phyloP scores from a whole-genome alignment of 2,113 vertebrate genomes.

The Climacteris rufus region DNA sequence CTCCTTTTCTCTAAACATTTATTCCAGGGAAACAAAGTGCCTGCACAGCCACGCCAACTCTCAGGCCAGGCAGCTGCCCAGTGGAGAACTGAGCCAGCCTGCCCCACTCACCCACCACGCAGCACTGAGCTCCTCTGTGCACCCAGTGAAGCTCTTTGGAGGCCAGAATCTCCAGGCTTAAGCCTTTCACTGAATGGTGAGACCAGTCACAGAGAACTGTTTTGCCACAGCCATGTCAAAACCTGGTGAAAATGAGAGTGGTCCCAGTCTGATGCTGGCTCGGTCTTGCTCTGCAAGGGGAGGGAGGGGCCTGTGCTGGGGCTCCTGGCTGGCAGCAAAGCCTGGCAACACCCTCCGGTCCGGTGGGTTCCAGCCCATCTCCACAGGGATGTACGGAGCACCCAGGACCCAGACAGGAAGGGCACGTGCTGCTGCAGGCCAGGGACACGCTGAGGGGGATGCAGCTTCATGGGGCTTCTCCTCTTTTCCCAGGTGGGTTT shows the following conservation, averaged over 20 bases:
- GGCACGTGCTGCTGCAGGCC: background rate
- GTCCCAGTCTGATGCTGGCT: background rate
- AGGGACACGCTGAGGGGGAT: background rate
- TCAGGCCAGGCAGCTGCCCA: background rate
- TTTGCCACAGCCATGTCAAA: background rate
- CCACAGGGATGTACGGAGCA: rapidly evolving
- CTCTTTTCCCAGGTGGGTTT: background rate
- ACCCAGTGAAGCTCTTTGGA: background rate
- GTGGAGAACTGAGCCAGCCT: background rate
- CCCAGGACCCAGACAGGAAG: rapidly evolving
- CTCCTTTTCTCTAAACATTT: background rate
- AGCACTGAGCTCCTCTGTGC: background rate
- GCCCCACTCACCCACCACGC: background rate
- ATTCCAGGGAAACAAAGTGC: background rate
- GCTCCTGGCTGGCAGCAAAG: background rate
- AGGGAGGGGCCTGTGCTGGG: background rate
- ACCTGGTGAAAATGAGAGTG: background rate
- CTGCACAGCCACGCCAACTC: background rate
- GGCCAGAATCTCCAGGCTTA: background rate
- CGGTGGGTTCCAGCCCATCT: rapidly evolving
- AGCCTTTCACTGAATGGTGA: background rate
- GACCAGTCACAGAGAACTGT: background rate
- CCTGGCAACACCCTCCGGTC: background rate
- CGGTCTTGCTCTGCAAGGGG: rapidly evolving
- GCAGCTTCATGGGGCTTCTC: background rate